Evolutionary conservation across 2,797 vertebrate species (phyloP).

Genomic region (Onychomys arenicola): DNA sequence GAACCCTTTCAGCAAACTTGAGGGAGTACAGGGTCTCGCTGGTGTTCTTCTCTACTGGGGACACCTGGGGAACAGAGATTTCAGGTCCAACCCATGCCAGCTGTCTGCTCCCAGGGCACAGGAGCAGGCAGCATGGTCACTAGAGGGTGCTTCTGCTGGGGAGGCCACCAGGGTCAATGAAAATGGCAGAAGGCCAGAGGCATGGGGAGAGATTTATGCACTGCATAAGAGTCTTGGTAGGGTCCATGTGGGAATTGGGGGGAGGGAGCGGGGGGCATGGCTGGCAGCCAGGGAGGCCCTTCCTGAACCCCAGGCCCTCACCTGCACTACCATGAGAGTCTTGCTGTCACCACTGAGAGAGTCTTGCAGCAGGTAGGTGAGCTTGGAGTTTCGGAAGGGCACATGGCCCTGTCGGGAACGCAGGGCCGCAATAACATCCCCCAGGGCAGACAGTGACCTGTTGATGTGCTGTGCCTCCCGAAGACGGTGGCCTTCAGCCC

Average conservation of each 20-base stretch:
- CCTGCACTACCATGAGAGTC: conserved; percentile 99
- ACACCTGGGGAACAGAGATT: conserved; percentile 89
- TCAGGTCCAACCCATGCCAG: neutral
- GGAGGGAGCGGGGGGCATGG: too few relatives aligned
- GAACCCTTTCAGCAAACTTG: conserved; percentile 97
- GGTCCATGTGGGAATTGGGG: neutral
- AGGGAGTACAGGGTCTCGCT: conserved; percentile 98
- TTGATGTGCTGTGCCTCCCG: conserved; percentile 98
- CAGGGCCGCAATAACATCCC: conserved; percentile 96
- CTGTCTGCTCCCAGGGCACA: neutral
- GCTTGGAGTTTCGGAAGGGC: conserved; percentile 98
- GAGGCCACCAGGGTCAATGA: rapidly evolving
- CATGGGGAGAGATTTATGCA: neutral
- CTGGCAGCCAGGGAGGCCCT: neutral
- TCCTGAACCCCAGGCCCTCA: conserved; percentile 77
- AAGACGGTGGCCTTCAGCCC: conserved; percentile 95
- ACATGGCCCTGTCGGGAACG: conserved; percentile 94
- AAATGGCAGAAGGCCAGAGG: neutral
- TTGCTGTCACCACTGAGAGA: conserved; percentile 97
- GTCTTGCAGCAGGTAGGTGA: conserved; percentile 98
- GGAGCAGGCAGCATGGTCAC: rapidly evolving
- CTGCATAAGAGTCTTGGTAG: neutral
- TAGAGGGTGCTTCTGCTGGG: neutral
- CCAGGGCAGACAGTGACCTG: conserved; percentile 95
- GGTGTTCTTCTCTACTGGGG: conserved; percentile 92